A percentile compares a stretch with the other conserved stretches of the same genome.
Conservation (phyloP, 2,797 vertebrate species). For the Molossus molossus region DNA sequence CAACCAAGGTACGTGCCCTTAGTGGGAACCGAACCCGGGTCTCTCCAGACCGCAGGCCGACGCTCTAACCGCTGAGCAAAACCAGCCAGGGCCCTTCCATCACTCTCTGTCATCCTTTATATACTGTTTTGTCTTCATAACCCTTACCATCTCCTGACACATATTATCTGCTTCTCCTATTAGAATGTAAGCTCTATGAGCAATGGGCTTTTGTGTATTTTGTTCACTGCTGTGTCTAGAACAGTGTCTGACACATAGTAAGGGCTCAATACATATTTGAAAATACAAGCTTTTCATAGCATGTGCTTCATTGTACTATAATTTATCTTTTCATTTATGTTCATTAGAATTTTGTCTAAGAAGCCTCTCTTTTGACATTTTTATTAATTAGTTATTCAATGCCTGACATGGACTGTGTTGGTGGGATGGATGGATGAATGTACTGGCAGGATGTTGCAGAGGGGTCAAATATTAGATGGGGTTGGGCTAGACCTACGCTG, state of each 20-base stretch:
- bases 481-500: background rate
- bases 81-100: background rate
- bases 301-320: background rate
- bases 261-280: background rate
- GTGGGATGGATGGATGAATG: background rate
- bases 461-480: background rate
- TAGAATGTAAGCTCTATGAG: background rate
- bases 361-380: background rate
- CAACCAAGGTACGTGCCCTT: too few species aligned
- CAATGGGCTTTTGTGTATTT: slow-evolving; percentile 1
- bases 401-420: background rate
- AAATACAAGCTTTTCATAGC: background rate
- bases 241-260: background rate
- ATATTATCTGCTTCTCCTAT: background rate
- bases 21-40: too few species aligned
- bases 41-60: too few species aligned
- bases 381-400: slow-evolving; percentile 25
- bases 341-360: background rate
- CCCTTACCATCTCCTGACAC: slow-evolving; percentile 32
- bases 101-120: background rate
- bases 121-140: background rate
- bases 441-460: background rate
- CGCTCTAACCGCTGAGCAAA: too few species aligned
- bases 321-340: background rate
- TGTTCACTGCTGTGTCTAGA: background rate